Percentiles rank a stretch among this genome's conserved stretches.
Conservation (phyloP, 2,113 vertebrate genomes). For the Cranoglanis bouderius region DNA sequence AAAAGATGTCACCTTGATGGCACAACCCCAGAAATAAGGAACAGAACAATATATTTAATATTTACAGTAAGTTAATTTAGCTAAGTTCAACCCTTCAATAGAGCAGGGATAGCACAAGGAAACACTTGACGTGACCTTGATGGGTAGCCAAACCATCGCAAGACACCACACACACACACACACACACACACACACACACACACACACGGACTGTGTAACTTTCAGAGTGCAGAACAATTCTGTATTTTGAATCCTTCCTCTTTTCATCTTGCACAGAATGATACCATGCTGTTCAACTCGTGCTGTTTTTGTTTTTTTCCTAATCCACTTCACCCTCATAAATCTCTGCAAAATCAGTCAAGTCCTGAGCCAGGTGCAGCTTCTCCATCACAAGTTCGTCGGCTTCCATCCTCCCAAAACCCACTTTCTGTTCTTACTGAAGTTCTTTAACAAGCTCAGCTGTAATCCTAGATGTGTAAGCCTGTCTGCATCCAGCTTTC, state of each 20-base stretch:
- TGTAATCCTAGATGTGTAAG: neutral
- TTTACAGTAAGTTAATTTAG: neutral
- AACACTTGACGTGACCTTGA: neutral
- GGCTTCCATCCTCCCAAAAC: constrained; percentile 44
- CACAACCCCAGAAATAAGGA: neutral
- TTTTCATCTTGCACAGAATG: neutral
- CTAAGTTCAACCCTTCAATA: neutral
- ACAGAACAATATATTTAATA: neutral
- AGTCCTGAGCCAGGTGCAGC: constrained; percentile 55
- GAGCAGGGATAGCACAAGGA: neutral
- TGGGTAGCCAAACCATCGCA: neutral
- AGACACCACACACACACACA: neutral
- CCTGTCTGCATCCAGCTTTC: neutral
- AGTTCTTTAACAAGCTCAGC: neutral
- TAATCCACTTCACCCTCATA: constrained; percentile 44
- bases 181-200: neutral
- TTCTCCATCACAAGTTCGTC: constrained; percentile 43
- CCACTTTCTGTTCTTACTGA: neutral
- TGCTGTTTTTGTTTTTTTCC: neutral
- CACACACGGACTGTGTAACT: neutral
- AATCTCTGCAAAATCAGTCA: constrained; percentile 60
- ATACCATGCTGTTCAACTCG: neutral
- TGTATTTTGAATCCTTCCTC: neutral
- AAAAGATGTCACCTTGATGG: neutral
- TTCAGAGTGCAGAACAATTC: neutral